Evolutionary conservation across 2,797 vertebrate species (phyloP), one percentile per base, ranked within the genome.

Genomic region (Glossophaga mutica): DNA sequence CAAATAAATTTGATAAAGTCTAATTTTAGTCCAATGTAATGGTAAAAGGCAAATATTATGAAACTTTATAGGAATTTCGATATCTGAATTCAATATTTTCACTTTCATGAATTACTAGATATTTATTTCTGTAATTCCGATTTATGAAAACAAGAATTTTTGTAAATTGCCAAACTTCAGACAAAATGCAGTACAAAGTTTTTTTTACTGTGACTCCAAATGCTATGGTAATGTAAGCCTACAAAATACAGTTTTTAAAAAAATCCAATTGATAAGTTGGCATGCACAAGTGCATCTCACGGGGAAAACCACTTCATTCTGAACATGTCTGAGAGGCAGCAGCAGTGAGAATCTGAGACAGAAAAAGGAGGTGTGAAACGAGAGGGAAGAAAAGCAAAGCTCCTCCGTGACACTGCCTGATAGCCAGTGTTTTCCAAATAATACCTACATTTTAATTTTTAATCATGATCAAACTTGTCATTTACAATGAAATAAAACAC

Each of bases 91-190:
- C n/a, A n/a, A n/a, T n/a, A 29, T 91, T 91, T 93, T 39, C 76
- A 46, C 39, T 86, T 50, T 55, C 9, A 62, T 70, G 34, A 93
- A 87, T 59, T 34, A 84, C 62, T 62, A 65, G 4, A 29, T 34
- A 83, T 48, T 77, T 77, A 90, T 70, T 57, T 84, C 87, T 22
- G 9, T 50, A 70, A 93, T 70, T 95, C 52, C 94, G 94, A 97
- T 39, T 68, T 74, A 92, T 12, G 12, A 89, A 95, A 85, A 74
- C 6, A 81, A 90, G 24, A 68, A 5, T 37, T 92, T 90, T 93
- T 73, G 1, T 85, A 93, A 91, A 74, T 34, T 18, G 24, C 42
- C n/a, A 73, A 93, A 87, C 50, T 92, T 93, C 29, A 96, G 37
- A 76, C 1, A 71, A 96, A 96, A 94, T 62, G 18, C 2, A 92